Base-by-base conservation (phyloP, 2,797 vertebrate species). In the Euphonia xanthogaster region DNA sequence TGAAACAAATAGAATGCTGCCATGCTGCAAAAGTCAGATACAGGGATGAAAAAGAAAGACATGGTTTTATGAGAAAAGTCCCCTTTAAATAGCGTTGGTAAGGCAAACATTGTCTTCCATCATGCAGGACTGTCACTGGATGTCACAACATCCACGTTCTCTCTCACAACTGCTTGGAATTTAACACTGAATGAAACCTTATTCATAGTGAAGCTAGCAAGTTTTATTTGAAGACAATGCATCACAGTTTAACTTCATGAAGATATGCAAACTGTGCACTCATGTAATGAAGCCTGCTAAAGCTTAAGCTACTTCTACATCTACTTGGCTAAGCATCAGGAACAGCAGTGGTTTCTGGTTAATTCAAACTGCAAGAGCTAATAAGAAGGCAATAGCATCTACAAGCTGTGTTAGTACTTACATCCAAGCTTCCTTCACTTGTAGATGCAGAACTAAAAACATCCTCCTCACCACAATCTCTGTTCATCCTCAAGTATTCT, bases 341-440 rank as follows among this genome's bases (percentile, higher is more conserved):
- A 85, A 77, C 5, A 79, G 70, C 67, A 82, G 53, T 3, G 9
- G 44, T 39, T 62, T 86, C 76, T 94, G 45, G 61, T 71, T 88
- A 71, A 47, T 77, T 81, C 51, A 84, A 90, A 85, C n/a, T 82
- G 70, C 58, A 57, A 68, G 55, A 75, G 60, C 89, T 94, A 95
- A 45, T 14, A 81, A 30, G 60, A 72, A 76, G 8, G 75, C 76
- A 96, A 28, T 8, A 90, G 84, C 87, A 12, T 57, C 89, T 82
- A 85, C 55, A 25, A 75, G 88, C 79, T n/a, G 22, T 55, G 53
- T 94, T 92, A 97, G 89, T 96, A 98, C 97, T 98, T 97, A 98
- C 98, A 73, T 98, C 97, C 87, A 96, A 84, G 74, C 92, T 96
- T 89, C 89, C 95, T 90, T 96, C 97, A 79, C 93, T 95, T 30